Percentiles rank a stretch among this genome's conserved stretches.
phyloP scores from a whole-genome alignment of 2,797 vertebrate species.

The Leptodactylus fallax region DNA sequence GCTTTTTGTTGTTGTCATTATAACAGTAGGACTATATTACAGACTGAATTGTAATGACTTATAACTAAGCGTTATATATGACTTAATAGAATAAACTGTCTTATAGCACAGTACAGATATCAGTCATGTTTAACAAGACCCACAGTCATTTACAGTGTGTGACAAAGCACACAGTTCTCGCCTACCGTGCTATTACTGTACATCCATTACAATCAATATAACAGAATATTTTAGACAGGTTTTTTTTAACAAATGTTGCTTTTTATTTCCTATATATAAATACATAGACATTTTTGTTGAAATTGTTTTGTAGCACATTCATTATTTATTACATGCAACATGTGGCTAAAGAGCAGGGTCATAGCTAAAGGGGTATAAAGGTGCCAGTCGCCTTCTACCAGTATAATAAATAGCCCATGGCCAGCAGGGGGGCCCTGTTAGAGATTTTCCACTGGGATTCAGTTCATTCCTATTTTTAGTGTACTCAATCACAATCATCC shows the following conservation, averaged over 20 bases:
- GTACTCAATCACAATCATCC: too few relatives aligned
- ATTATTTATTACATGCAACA: not conserved
- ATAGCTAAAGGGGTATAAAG: too few relatives aligned
- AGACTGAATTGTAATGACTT: not conserved
- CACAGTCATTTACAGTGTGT: not conserved
- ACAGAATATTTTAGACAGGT: not conserved
- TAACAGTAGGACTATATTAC: constrained; percentile 25
- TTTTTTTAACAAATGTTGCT: not conserved
- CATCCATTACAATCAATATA: not conserved
- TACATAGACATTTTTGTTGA: not conserved
- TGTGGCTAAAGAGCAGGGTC: not conserved
- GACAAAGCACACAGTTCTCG: not conserved
- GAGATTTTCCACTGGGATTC: too few relatives aligned
- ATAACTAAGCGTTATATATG: not conserved
- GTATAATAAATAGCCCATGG: too few relatives aligned
- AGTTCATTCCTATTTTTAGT: too few relatives aligned
- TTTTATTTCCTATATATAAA: not conserved
- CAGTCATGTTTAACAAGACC: not conserved
- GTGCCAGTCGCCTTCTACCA: too few relatives aligned
- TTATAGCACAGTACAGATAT: not conserved
- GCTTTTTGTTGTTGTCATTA: constrained; percentile 15
- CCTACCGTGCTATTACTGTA: not conserved
- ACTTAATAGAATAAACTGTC: not conserved
- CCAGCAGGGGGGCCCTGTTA: too few relatives aligned
- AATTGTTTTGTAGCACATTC: not conserved